phyloP scores from a whole-genome alignment of 2,888 invertebrate species.

The Campoplex nolae region DNA sequence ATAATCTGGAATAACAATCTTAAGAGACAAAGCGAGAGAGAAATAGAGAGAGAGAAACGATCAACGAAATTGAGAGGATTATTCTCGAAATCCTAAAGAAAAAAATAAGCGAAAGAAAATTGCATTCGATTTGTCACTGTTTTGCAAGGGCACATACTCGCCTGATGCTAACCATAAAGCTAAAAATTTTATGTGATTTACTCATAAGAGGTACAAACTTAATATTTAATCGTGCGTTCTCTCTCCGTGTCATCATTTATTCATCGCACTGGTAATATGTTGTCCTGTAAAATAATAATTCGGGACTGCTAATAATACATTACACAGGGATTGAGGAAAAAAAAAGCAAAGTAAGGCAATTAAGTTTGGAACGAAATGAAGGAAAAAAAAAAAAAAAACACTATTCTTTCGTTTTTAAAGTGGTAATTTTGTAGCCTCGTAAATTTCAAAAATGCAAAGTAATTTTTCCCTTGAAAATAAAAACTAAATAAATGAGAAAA shows the following conservation, averaged over 20 bases:
- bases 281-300: conserved; percentile 77
- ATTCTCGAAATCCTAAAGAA: background rate
- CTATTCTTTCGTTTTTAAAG: background rate
- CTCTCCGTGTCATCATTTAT: conserved; percentile 73
- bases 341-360: background rate
- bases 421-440: conserved; percentile 34
- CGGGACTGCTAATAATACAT: conserved; percentile 62
- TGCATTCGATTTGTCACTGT: conserved; percentile 28
- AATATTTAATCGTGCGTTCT: conserved; percentile 53
- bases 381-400: background rate
- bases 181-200: conserved; percentile 40
- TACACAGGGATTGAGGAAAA: conserved; percentile 33
- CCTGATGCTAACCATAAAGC: conserved; percentile 49
- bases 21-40: conserved; percentile 19
- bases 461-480: conserved; percentile 7
- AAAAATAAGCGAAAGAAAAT: background rate
- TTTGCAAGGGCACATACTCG: conserved; percentile 37
- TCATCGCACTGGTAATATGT: conserved; percentile 82
- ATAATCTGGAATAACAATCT: background rate
- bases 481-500: conserved; percentile 1
- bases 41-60: conserved; percentile 7
- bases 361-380: conserved; percentile 12
- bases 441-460: conserved; percentile 16
- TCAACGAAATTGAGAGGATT: background rate
- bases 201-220: conserved; percentile 55